Base-by-base conservation (phyloP, 2,113 vertebrate genomes). In the Dolichallabes microphthalmus region DNA sequence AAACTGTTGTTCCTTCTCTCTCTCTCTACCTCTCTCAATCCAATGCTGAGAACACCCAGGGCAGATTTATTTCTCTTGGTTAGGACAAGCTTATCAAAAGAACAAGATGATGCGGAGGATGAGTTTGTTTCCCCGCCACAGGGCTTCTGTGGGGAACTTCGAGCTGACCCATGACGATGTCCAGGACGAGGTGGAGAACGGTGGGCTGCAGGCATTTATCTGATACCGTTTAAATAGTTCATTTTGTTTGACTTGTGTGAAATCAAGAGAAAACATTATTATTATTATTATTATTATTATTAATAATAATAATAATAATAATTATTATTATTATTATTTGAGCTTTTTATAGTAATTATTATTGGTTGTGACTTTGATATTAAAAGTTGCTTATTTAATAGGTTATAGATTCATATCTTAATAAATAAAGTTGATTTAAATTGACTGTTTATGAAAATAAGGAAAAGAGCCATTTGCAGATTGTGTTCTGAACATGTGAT, bases 181-280 rank as follows among this genome's bases (percentile, higher is more conserved):
- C 85, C 90, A 68, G 87, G 86, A 88, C 9, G 93, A 94, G 80
- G 82, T 94, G 73, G 92, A 94, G 79, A 91, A 89, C 13, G 94
- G 95, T 95, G 88, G 89, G 92, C 55, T 12, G 6, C 45, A 12
- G 32, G 35, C 68, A 5, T 53, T 53, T 2, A 20, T 2, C 2
- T 7, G 68, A 82, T 35, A 1, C 6, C 19, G 4, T 14, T 58
- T 58, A 79, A 60, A 13, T 79, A 39, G 19, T 77, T 55, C 5
- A 17, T 30, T 79, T 60, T 25, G 20, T 25, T 57, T 22, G 53
- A 19, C 17, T 32, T 32, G 14, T 55, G 52, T 76, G 15, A 50
- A n/a, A 15, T n/a, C 12, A 52, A 53, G 13, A 53, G 27, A 27
- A 45, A 39, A 3, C 20, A 2, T 71, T 73, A 45, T 50, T 25